Evolutionary conservation across 2,797 vertebrate species (phyloP).

Genomic region (Anniella stebbinsi): DNA sequence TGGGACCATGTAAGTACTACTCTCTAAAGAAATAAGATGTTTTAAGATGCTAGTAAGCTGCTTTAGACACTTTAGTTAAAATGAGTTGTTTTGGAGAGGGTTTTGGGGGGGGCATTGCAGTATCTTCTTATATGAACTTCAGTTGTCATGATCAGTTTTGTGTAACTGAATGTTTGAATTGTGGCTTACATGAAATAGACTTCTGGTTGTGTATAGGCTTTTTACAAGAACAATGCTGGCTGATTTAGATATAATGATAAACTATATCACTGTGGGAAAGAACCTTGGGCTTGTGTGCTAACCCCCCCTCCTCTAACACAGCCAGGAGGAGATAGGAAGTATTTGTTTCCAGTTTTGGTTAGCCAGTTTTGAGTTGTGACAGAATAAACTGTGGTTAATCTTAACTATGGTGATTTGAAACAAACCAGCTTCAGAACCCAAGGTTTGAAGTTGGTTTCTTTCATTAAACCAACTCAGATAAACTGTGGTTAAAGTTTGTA

Average conservation of each 20-base stretch:
- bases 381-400: not conserved
- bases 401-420: not conserved
- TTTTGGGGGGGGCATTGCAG: not conserved
- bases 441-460: not conserved
- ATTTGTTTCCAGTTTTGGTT: not conserved
- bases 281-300: not conserved
- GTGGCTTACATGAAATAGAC: not conserved
- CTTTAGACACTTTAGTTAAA: not conserved
- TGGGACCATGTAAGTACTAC: conserved; percentile 94
- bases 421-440: not conserved
- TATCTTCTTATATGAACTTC: not conserved
- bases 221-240: not conserved
- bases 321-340: not conserved
- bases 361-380: not conserved
- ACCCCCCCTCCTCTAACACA: no score
- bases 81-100: not conserved
- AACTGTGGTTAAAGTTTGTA: not conserved
- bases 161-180: not conserved
- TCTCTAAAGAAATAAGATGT: accelerated
- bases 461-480: not conserved
- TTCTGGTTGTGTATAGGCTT: not conserved
- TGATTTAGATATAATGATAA: not conserved
- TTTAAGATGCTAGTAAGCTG: not conserved
- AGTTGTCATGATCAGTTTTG: no score
- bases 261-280: not conserved